These are phyloP conservation scores for Parnassius mnemosyne DNA, from an alignment of 2,888 invertebrate species.

Conservation along the genomic window DNA sequence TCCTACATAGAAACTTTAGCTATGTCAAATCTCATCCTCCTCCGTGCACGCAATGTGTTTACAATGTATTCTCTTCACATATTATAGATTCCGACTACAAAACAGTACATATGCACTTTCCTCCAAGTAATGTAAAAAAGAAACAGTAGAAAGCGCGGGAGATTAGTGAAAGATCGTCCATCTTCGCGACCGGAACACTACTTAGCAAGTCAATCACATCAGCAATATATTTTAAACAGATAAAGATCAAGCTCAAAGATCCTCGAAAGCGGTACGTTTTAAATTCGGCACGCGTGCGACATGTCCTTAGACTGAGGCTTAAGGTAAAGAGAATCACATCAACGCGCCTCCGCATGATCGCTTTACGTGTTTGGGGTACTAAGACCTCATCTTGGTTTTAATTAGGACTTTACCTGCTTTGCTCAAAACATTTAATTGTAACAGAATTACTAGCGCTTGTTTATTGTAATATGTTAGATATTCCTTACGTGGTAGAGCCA, in stretches of 20 bases:
- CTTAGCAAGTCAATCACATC: not conserved
- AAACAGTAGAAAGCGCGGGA: constrained; percentile 11
- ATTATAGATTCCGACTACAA: too few relatives aligned
- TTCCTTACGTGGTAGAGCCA: too few relatives aligned
- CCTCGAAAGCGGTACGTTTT: constrained; percentile 25
- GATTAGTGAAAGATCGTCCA: not conserved
- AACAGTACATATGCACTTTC: too few relatives aligned
- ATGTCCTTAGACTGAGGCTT: not conserved
- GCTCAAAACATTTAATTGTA: not conserved
- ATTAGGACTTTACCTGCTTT: constrained; percentile 3
- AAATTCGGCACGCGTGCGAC: constrained; percentile 11
- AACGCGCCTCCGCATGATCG: constrained; percentile 7
- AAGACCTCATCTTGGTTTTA: not conserved
- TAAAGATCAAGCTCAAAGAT: constrained; percentile 27
- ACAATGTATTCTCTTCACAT: too few relatives aligned
- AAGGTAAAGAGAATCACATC: constrained; percentile 1
- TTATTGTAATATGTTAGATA: too few relatives aligned
- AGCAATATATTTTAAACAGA: constrained; percentile 9
- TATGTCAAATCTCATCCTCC: too few relatives aligned
- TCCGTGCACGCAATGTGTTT: too few relatives aligned
- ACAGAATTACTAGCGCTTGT: too few relatives aligned
- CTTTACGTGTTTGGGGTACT: constrained; percentile 11
- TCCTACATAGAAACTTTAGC: too few relatives aligned
- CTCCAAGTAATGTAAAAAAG: not conserved
- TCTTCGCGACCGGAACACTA: not conserved